Percentiles rank a stretch among this genome's conserved stretches.
These are phyloP conservation scores for Acanthosepion esculentum DNA, from an alignment of 2,888 invertebrate species.

Conservation along the genomic window DNA sequence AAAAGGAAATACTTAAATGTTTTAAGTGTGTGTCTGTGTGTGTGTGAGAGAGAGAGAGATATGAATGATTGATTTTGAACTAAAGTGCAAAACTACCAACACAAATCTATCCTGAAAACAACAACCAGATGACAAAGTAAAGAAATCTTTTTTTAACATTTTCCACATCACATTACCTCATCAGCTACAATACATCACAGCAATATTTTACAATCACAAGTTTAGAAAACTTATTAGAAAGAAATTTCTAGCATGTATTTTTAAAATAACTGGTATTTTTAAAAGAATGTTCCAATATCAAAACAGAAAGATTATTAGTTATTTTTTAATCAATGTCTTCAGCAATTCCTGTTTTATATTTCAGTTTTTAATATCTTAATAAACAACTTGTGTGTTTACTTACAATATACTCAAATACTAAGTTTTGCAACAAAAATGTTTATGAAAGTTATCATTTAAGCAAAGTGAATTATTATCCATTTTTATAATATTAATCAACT, in stretches of 20 bases:
- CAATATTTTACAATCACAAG: neutral
- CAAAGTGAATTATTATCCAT: neutral
- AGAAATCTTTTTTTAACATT: neutral
- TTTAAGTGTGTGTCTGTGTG: too few relatives aligned
- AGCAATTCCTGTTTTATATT: neutral
- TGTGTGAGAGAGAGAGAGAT: too few relatives aligned
- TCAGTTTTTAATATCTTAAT: neutral
- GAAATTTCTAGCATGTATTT: neutral
- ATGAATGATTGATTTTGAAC: neutral
- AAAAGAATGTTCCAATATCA: neutral
- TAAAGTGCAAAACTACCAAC: neutral
- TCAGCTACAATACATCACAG: constrained; percentile 7
- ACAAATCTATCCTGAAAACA: neutral
- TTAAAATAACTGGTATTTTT: neutral
- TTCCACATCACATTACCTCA: neutral
- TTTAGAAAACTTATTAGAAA: neutral
- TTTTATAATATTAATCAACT: neutral
- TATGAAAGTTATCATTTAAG: neutral
- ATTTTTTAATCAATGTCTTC: neutral
- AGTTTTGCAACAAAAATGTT: constrained; percentile 15
- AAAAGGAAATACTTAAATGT: neutral
- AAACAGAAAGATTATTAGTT: neutral
- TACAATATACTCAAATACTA: constrained; percentile 2
- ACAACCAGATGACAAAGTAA: neutral
- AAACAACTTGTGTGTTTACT: neutral